Conservation (phyloP, 2,888 invertebrate genomes). For the Spatulosminthurus flaviceps region DNA sequence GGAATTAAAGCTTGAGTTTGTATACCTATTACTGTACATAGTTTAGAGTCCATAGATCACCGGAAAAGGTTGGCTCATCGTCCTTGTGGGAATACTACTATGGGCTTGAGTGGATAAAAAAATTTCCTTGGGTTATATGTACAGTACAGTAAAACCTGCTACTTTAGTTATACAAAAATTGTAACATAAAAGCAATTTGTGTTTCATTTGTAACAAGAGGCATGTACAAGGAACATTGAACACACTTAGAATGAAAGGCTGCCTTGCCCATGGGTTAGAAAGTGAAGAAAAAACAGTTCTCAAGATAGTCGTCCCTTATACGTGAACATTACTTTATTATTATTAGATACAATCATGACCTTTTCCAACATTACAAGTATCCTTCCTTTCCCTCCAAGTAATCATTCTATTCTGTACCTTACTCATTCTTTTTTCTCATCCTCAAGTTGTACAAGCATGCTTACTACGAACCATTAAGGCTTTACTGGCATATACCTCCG, state of each 20-base stretch:
- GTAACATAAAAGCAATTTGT: slow-evolving; percentile 23
- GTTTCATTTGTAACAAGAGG: slow-evolving; percentile 5
- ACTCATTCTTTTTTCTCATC: slow-evolving; percentile 24
- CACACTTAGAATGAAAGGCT: not conserved
- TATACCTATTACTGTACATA: not conserved
- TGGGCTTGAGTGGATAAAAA: not conserved
- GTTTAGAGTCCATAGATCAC: not conserved
- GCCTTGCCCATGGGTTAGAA: slow-evolving; percentile 39
- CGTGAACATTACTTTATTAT: slow-evolving; percentile 41
- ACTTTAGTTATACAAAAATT: slow-evolving; percentile 4
- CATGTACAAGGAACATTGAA: slow-evolving; percentile 1
- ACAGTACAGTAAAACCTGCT: not conserved
- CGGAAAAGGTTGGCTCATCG: not conserved
- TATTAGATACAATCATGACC: slow-evolving; percentile 48
- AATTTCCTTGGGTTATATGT: not conserved
- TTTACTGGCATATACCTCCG: no score
- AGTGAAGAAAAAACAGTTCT: slow-evolving; percentile 31
- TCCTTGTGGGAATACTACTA: not conserved
- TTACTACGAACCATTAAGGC: no score
- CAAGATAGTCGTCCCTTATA: slow-evolving; percentile 16
- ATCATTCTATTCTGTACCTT: slow-evolving; percentile 34
- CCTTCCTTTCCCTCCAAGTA: slow-evolving; percentile 31
- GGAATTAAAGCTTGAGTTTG: not conserved
- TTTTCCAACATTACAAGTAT: slow-evolving; percentile 45
- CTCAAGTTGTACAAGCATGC: not conserved